phyloP scores from a whole-genome alignment of 2,888 invertebrate species.

The Steinernema hermaphroditum region DNA sequence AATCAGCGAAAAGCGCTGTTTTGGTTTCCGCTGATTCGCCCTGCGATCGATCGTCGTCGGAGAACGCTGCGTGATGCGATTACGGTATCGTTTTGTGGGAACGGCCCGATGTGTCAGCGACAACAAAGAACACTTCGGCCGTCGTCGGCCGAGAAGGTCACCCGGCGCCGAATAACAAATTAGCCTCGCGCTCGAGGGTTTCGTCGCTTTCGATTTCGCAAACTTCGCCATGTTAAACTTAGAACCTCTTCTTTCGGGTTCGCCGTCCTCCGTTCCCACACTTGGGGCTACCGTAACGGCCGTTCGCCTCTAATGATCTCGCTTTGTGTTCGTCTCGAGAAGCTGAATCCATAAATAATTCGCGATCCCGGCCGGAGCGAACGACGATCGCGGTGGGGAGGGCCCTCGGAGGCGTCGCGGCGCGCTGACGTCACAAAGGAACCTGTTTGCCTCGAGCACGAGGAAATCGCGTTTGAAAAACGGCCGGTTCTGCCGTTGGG shows the following conservation, averaged over 20 bases:
- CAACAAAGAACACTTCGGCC: constrained; percentile 9
- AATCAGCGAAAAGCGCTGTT: too few relatives aligned
- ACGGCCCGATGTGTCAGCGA: constrained; percentile 15
- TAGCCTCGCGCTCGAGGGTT: constrained; percentile 23
- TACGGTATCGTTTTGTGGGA: constrained; percentile 24
- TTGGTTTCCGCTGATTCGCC: too few relatives aligned
- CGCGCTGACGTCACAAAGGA: constrained; percentile 19
- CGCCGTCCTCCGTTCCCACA: background rate
- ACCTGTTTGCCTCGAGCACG: constrained; percentile 2
- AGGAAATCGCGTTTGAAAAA: constrained; percentile 3
- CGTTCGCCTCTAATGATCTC: too few relatives aligned
- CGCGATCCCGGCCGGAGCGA: too few relatives aligned
- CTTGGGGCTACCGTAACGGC: background rate
- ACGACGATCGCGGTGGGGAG: background rate
- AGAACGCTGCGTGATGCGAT: background rate
- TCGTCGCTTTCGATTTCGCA: constrained; percentile 3
- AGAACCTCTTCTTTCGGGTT: background rate
- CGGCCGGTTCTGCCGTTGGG: background rate
- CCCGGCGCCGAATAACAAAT: constrained; percentile 24
- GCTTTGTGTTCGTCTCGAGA: too few relatives aligned
- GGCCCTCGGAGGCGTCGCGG: background rate
- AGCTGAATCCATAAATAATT: too few relatives aligned
- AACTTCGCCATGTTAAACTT: background rate
- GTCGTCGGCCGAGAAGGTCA: constrained; percentile 23
- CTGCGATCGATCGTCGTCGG: constrained; percentile 19